phyloP scores from a whole-genome alignment of 2,113 vertebrate species.

The Dryoscopus gambensis region DNA sequence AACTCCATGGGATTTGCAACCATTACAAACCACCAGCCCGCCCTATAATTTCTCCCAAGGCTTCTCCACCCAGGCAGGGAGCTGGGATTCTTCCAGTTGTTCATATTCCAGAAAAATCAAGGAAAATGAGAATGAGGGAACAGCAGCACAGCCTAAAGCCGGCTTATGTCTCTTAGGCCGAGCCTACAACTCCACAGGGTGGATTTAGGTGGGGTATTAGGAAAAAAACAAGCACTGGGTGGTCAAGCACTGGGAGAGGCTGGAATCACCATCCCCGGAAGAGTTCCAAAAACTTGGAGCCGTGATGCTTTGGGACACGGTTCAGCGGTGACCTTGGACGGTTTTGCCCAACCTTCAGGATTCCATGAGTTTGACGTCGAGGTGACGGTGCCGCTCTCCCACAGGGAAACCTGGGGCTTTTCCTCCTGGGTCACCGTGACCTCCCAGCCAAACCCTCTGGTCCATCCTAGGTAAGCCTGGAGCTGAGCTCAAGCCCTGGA shows the following conservation, averaged over 20 bases:
- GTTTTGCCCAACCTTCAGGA: not conserved
- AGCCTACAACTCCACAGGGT: not conserved
- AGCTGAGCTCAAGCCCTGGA: not conserved
- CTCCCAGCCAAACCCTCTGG: not conserved
- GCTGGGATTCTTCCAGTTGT: accelerated
- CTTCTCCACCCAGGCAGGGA: not conserved
- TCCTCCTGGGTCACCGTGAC: not conserved
- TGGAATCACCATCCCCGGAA: not conserved
- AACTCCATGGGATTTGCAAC: not conserved
- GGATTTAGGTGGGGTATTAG: not conserved
- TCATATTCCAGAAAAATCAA: not conserved
- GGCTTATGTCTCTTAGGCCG: not conserved
- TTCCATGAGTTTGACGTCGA: not conserved
- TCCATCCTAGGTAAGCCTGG: not conserved
- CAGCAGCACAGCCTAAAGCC: not conserved
- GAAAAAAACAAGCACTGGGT: not conserved
- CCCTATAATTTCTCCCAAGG: not conserved
- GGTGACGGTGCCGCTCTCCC: not conserved
- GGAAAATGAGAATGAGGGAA: not conserved
- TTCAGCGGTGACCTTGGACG: not conserved
- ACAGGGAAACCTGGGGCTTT: not conserved
- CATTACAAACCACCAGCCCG: not conserved
- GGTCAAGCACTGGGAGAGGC: not conserved
- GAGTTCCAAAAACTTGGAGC: accelerated
- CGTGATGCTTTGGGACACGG: accelerated